Conservation (phyloP, 2,113 vertebrate species). For the Henicopernis longicauda region DNA sequence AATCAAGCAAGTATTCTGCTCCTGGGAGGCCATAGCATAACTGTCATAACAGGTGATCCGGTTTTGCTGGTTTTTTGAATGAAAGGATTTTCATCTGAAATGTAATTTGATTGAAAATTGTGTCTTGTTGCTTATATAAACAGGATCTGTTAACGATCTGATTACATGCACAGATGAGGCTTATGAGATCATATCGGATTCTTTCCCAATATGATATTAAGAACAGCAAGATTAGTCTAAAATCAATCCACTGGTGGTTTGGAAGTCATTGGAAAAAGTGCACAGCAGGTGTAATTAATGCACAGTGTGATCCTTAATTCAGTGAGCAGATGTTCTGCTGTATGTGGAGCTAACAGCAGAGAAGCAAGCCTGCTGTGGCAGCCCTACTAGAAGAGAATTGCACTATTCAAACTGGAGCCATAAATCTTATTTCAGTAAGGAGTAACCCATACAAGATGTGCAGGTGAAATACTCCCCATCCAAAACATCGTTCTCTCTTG, state of each 20-base stretch:
- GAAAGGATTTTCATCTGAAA: neutral
- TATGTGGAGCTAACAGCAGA: neutral
- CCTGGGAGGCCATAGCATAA: neutral
- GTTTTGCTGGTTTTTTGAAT: neutral
- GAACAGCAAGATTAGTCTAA: constrained; percentile 18
- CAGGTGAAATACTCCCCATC: neutral
- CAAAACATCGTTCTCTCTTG: neutral
- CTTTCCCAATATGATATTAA: neutral
- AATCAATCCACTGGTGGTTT: constrained; percentile 16
- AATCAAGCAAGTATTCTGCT: neutral
- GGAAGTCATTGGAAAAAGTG: constrained; percentile 31
- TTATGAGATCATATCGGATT: neutral
- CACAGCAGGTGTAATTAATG: constrained; percentile 51
- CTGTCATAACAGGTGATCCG: neutral
- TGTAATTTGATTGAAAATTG: neutral
- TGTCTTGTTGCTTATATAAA: neutral
- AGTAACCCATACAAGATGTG: neutral
- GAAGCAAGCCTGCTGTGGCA: neutral
- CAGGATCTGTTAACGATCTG: neutral
- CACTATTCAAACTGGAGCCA: neutral
- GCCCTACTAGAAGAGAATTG: neutral
- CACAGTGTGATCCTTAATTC: constrained; percentile 26
- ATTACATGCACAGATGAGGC: constrained; percentile 18
- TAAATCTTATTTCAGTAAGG: neutral
- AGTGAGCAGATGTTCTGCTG: constrained; percentile 47